Conservation (phyloP, 2,888 invertebrate species). For the Parapristionchus giblindavisi region DNA sequence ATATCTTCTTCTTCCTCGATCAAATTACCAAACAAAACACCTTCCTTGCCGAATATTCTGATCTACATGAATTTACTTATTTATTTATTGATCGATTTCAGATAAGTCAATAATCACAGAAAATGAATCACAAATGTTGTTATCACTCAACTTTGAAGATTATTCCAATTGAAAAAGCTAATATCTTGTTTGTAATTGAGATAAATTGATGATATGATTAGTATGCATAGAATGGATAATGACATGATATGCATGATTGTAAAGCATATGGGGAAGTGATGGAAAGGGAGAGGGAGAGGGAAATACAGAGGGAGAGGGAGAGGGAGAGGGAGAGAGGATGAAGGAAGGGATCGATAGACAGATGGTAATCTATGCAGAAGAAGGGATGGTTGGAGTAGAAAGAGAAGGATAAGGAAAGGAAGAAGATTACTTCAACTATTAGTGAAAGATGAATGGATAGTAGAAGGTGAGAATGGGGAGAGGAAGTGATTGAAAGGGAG, state of each 20-base stretch:
- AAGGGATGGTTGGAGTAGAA: background rate
- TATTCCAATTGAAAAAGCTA: too few species aligned
- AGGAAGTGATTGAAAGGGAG: slow-evolving; percentile 6
- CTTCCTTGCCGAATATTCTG: background rate
- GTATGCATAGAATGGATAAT: background rate
- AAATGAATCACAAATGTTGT: slow-evolving; percentile 6
- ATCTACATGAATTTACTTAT: background rate
- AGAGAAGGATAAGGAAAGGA: background rate
- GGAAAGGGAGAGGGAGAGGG: background rate
- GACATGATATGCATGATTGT: slow-evolving; percentile 10
- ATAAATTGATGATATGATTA: slow-evolving; percentile 35
- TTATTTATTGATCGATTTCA: background rate
- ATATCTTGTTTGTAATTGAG: background rate
- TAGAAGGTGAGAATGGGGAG: background rate
- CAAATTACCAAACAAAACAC: slow-evolving; percentile 1
- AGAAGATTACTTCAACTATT: background rate
- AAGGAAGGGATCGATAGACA: background rate
- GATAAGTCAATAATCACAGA: slow-evolving; percentile 17
- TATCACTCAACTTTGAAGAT: slow-evolving; percentile 24
- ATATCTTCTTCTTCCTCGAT: slow-evolving; percentile 2
- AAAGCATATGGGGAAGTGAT: slow-evolving; percentile 28
- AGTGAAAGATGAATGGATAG: background rate
- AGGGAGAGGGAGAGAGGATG: background rate
- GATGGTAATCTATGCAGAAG: slow-evolving; percentile 18
- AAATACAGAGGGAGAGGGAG: too few species aligned